phyloP scores from a whole-genome alignment of 2,797 vertebrate species.

The Meda fulgida region DNA sequence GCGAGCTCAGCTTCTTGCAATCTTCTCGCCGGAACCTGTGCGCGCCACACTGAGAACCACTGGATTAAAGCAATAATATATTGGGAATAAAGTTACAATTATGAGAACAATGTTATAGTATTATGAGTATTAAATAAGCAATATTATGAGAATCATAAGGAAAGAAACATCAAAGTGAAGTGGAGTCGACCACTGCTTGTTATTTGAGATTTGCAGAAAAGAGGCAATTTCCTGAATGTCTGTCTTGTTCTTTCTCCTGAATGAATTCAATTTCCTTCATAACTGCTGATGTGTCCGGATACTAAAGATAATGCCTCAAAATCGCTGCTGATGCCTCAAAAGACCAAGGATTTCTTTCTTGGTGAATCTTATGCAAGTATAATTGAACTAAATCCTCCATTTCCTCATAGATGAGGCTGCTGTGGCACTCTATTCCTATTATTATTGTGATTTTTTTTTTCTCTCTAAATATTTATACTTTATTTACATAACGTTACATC shows the following conservation, averaged over 20 bases:
- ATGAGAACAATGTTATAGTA: background rate
- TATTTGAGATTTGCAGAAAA: background rate
- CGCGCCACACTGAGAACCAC: too few species aligned
- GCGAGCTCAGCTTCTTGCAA: background rate
- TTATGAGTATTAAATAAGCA: background rate
- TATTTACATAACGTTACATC: background rate
- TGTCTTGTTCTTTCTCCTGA: slow-evolving; percentile 3
- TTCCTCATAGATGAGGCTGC: background rate
- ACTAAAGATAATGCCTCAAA: slow-evolving; percentile 6
- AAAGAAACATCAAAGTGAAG: slow-evolving; percentile 10
- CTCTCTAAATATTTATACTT: background rate
- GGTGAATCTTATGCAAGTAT: background rate
- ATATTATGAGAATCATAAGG: background rate
- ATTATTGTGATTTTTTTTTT: background rate
- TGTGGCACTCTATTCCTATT: background rate
- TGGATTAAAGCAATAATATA: background rate
- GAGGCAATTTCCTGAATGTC: background rate
- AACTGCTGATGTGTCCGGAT: background rate
- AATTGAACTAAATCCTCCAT: background rate
- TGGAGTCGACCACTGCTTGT: background rate
- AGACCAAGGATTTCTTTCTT: background rate
- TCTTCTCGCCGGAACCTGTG: background rate
- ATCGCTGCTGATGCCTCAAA: background rate
- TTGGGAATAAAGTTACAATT: background rate
- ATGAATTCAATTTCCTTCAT: slow-evolving; percentile 22